Conservation (phyloP, 2,113 vertebrate genomes). For the Pelecanoides urinatrix region DNA sequence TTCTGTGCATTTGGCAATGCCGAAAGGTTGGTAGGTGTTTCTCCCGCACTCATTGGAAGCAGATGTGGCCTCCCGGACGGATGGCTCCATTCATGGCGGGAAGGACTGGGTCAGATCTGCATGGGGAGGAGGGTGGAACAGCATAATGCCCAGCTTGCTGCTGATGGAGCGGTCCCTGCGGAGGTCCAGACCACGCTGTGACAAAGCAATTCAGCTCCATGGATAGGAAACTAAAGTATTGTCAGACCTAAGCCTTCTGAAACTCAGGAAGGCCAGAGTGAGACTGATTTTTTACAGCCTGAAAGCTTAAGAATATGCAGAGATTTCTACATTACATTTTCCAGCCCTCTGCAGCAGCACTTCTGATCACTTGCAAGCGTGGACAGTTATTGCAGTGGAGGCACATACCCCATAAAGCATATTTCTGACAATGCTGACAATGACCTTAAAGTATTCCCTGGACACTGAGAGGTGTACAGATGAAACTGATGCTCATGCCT, state of each 20-base stretch:
- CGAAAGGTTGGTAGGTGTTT: not conserved
- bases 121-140: not conserved
- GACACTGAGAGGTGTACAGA: not conserved
- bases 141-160: rapidly evolving
- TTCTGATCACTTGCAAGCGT: not conserved
- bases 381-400: not conserved
- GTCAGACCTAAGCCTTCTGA: not conserved
- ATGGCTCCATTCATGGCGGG: not conserved
- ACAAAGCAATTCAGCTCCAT: not conserved
- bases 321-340: not conserved
- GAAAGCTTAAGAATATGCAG: not conserved
- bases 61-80: not conserved
- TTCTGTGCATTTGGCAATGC: not conserved
- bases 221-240: not conserved
- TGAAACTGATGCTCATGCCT: not conserved
- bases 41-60: not conserved
- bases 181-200: not conserved
- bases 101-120: not conserved
- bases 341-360: not conserved
- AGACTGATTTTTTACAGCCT: not conserved
- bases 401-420: not conserved
- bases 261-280: not conserved
- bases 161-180: not conserved
- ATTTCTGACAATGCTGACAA: not conserved
- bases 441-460: not conserved